A percentile compares a stretch with the other conserved stretches of the same genome.
Evolutionary conservation across 2,888 invertebrate genomes (phyloP).

Genomic region (Tenodera sinensis): DNA sequence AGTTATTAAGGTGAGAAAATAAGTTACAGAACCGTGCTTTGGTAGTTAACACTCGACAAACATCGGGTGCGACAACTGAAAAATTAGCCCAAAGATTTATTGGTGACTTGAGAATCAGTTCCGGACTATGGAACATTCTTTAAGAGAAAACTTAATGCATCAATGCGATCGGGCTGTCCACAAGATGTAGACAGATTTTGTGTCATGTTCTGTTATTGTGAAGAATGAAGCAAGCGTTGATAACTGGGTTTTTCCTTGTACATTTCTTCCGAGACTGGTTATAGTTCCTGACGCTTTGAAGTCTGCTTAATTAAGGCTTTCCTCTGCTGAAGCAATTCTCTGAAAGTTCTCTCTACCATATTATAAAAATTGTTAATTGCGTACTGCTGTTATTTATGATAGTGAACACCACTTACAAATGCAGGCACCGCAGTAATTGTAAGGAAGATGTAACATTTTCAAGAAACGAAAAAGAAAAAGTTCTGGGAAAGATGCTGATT

Average conservation of each 20-base stretch:
- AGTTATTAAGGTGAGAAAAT: background rate
- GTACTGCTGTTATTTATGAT: too few relatives aligned
- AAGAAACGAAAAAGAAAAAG: too few relatives aligned
- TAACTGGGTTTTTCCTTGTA: background rate
- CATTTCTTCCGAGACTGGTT: too few relatives aligned
- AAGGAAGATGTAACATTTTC: too few relatives aligned
- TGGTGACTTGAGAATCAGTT: background rate
- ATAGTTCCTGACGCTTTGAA: too few relatives aligned
- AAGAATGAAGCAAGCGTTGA: background rate
- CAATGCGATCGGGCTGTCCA: background rate
- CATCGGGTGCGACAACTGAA: background rate
- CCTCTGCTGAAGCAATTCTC: too few relatives aligned
- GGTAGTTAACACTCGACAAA: background rate
- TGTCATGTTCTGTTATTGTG: background rate
- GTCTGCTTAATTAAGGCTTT: too few relatives aligned
- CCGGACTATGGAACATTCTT: background rate
- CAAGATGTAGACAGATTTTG: background rate
- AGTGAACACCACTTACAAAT: too few relatives aligned
- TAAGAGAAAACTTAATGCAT: background rate
- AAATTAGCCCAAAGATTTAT: background rate
- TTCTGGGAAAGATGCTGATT: too few relatives aligned
- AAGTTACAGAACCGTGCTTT: background rate
- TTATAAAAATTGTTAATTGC: too few relatives aligned
- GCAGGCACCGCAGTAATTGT: too few relatives aligned
- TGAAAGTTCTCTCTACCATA: too few relatives aligned